Evolutionary conservation across 2,797 vertebrate genomes (phyloP).

Genomic region (Potorous gilbertii): DNA sequence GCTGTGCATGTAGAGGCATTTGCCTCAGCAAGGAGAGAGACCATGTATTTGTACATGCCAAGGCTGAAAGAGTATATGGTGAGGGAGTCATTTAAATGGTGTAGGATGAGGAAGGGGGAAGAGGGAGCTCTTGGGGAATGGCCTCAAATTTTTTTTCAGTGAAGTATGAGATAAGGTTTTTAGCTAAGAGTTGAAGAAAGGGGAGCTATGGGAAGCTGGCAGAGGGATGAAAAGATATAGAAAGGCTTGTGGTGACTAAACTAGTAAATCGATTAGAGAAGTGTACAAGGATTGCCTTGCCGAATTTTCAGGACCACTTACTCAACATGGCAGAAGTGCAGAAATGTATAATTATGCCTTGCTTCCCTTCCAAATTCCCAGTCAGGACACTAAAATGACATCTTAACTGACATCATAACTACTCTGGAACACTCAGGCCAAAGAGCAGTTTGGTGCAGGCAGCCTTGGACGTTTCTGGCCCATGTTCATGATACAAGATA

Average conservation of each 20-base stretch:
- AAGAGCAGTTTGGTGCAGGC: background rate
- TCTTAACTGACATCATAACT: background rate
- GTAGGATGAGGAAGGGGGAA: background rate
- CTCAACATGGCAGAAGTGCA: background rate
- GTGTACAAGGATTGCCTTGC: background rate
- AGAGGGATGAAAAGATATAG: background rate
- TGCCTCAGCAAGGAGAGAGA: background rate
- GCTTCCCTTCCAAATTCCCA: background rate
- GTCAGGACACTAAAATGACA: background rate
- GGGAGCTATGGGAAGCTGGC: background rate
- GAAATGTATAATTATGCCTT: background rate
- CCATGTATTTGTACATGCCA: background rate
- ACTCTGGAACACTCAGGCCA: background rate
- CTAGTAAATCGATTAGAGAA: background rate
- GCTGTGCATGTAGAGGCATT: background rate
- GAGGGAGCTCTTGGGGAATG: background rate
- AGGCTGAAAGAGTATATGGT: background rate
- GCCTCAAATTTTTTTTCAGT: background rate
- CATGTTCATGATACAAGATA: background rate
- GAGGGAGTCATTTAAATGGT: background rate
- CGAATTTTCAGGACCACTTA: background rate
- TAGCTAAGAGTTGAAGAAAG: background rate
- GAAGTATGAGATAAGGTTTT: background rate
- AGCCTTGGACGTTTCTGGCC: background rate
- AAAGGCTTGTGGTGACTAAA: background rate